Conservation (phyloP, 2,797 vertebrate species). For the Enteromius unitaeniatus region DNA sequence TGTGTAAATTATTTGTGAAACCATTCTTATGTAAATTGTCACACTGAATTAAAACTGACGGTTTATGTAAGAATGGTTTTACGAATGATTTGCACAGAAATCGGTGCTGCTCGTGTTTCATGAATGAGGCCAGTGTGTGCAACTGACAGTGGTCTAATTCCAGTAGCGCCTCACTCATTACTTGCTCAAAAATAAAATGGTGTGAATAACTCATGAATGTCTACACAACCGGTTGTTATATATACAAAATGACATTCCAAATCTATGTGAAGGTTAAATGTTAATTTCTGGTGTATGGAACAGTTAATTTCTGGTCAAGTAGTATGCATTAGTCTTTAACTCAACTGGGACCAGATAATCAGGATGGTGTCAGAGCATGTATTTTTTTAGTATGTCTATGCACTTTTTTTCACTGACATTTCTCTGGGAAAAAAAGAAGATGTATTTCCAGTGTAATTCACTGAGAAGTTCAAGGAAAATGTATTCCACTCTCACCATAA, state of each 20-base stretch:
- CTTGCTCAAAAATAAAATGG: conserved; percentile 34
- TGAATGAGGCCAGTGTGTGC: conserved; percentile 24
- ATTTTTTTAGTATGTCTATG: background rate
- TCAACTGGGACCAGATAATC: conserved; percentile 10
- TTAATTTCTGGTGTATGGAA: conserved; percentile 13
- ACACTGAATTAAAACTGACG: conserved; percentile 33
- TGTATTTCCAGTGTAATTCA: conserved; percentile 45
- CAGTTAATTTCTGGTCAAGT: conserved; percentile 32
- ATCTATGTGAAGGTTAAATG: conserved; percentile 11
- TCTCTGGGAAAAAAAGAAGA: conserved; percentile 39
- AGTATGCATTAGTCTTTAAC: conserved; percentile 33
- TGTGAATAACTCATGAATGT: conserved; percentile 12
- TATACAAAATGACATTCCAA: conserved; percentile 11
- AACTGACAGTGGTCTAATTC: conserved; percentile 15
- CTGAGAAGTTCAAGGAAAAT: conserved; percentile 47
- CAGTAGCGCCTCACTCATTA: conserved; percentile 44
- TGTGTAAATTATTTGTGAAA: conserved; percentile 12
- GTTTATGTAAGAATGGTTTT: conserved; percentile 32
- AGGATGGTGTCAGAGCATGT: conserved; percentile 29
- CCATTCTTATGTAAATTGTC: conserved; percentile 25
- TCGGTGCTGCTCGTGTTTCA: conserved; percentile 20
- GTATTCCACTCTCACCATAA: conserved; percentile 42
- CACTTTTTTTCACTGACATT: conserved; percentile 37
- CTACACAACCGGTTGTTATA: conserved; percentile 6
- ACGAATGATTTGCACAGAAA: conserved; percentile 12